phyloP scores from a whole-genome alignment of 2,113 vertebrate genomes.

The Urocynchramus pylzowi region DNA sequence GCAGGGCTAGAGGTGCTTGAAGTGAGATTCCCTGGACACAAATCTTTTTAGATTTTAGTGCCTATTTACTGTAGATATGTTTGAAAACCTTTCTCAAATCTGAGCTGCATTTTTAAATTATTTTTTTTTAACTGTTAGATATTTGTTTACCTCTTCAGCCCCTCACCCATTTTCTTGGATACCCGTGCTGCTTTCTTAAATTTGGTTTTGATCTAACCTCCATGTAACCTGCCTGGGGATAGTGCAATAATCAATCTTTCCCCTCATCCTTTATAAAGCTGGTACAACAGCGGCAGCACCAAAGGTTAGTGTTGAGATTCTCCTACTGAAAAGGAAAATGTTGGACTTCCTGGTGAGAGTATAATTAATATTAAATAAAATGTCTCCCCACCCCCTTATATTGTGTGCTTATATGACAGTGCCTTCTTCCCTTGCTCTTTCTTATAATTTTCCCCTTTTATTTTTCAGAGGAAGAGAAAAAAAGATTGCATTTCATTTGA shows the following conservation, averaged over 20 bases:
- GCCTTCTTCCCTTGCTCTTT: neutral
- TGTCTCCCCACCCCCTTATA: fast-evolving
- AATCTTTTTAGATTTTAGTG: no score
- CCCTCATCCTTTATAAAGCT: neutral
- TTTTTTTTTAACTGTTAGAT: neutral
- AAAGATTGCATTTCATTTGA: neutral
- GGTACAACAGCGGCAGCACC: neutral
- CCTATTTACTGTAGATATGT: no score
- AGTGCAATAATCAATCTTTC: neutral
- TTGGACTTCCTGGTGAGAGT: neutral
- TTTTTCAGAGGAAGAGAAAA: neutral
- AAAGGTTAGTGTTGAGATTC: neutral
- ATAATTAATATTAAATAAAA: neutral
- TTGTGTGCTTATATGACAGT: neutral
- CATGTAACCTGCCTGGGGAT: neutral
- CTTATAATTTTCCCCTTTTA: neutral
- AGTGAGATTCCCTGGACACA: neutral
- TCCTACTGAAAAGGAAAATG: neutral
- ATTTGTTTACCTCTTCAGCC: neutral
- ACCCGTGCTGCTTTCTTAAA: neutral
- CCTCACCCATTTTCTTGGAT: neutral
- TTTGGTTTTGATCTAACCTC: neutral
- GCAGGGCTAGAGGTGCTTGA: neutral
- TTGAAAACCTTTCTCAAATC: neutral
- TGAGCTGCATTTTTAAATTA: neutral